Evolutionary conservation across 2,797 vertebrate genomes (phyloP), one percentile per base, ranked within the genome.

Genomic region (Enteromius anoplus): DNA sequence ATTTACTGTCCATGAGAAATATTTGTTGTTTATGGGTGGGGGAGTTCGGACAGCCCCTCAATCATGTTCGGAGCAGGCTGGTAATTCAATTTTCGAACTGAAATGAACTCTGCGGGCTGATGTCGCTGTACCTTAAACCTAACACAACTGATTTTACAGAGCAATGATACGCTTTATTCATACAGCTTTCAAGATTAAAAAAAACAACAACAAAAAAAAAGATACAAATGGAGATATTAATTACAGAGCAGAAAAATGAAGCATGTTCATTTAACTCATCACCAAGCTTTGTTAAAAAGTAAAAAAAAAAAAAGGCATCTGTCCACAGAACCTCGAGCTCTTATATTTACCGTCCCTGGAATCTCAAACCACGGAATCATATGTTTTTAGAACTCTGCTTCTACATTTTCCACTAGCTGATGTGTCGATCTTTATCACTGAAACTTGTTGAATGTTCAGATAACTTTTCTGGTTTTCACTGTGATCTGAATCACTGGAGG

Each of bases 1-100:
- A 92, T 90, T 93, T 88, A 88, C 89, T 92, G 92, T 92, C 92
- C 69, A 49, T 62, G 86, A 90, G 92, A 94, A 89, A 91, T 89
- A 92, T 91, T 87, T 85, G 70, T 77, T 87, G 87, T 90, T 93
- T 89, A 87, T 89, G 79, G 89, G 85, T 86, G 86, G 34, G 66
- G 71, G 88, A 90, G 83, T 84, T 84, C 80, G 71, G 84, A 83
- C 77, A 86, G 87, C 83, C 85, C 75, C 84, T 68, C 87, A 83
- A 83, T 87, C 85, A 85, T 42, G 47, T 73, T 64, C 78, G 83
- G 45, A 34, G 29, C 65, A 19, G 53, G 51, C 65, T 70, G 64
- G 65, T 47, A 62, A 83, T 60, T 84, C 69, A 84, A 64, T 71
- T 19, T 72, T 60, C 8, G 10, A 64, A 62, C 19, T 40, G 8